Base-by-base conservation (phyloP, 2,113 vertebrate genomes). In the Tetrax tetrax region DNA sequence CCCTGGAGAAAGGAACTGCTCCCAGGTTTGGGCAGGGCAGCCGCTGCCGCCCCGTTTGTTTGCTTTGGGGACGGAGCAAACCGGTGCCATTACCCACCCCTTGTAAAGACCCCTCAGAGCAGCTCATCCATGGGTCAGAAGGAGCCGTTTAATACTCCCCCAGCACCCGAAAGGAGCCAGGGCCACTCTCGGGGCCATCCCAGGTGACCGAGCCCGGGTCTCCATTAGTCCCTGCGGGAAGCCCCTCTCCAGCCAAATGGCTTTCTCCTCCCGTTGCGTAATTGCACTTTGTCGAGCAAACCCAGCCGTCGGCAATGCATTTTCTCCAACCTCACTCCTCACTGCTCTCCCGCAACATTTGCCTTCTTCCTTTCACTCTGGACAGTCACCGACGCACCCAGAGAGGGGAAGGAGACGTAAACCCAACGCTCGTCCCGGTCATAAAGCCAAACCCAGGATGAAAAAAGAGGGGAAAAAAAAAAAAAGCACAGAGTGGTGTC, bases 21-120 rank as follows among this genome's bases (percentile, higher is more conserved):
- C 64, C 17, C 38, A 6, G 59, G 63, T 61, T 3, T 38, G 78
- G 35, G 33, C 37, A 70, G 25, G 33, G 33, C 43, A 72, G 64
- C 18, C 0, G 0, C 66, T 41, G 45, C 70, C 10, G 0, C 43
- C 25, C 3, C 0, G 21, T 41, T 54, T 80, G 51, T 28, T 80
- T 61, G 63, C 51, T 71, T 41, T 77, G 10, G 9, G 87, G 37
- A 61, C 2, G 8, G 60, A 78, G 41, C 74, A 78, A 80, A 57
- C 10, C 3, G 1, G 6, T 22, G 12, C 17, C 53, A 8, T 21
- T 7, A 38, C 27, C 25, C 13, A 24, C 21, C 16, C 0, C 4
- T 33, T 75, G 31, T 7, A 66, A 41, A 83, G 29, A 38, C 17
- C 11, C 19, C 29, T 6, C 24, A 8, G 31, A 72, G 61, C 18